phyloP scores from a whole-genome alignment of 2,888 invertebrate genomes.

The Tachina fera region DNA sequence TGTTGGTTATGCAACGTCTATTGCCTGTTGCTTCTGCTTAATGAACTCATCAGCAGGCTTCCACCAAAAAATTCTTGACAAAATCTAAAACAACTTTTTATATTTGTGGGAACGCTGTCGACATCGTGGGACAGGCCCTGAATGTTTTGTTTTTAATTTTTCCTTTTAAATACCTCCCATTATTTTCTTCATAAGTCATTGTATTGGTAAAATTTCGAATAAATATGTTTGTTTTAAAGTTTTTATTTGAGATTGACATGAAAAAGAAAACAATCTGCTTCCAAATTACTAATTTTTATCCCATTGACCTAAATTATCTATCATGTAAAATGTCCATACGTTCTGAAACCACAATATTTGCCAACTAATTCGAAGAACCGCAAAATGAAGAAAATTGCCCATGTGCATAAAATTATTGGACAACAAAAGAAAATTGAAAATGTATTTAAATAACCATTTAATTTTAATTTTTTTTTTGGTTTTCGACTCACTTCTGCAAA shows the following conservation, averaged over 20 bases:
- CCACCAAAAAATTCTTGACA: too few species aligned
- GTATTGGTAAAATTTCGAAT: too few species aligned
- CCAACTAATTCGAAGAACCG: not conserved
- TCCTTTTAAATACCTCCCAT: too few species aligned
- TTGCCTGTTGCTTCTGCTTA: too few species aligned
- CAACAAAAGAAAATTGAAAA: slow-evolving; percentile 48
- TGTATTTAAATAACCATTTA: slow-evolving; percentile 43
- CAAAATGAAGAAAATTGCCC: not conserved
- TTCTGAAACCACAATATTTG: slow-evolving; percentile 32
- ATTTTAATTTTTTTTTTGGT: not conserved
- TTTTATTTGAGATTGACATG: not conserved
- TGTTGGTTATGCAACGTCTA: too few species aligned
- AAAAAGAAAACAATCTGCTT: not conserved
- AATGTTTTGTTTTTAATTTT: too few species aligned
- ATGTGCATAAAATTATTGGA: slow-evolving; percentile 26
- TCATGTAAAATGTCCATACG: not conserved
- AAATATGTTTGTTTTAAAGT: too few species aligned
- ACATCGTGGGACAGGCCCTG: too few species aligned
- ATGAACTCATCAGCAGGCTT: too few species aligned
- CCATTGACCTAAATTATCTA: slow-evolving; percentile 30
- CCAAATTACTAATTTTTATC: slow-evolving; percentile 4
- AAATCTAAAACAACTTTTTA: too few species aligned
- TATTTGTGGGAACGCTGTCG: too few species aligned
- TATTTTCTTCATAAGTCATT: too few species aligned
- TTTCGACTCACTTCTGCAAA: not conserved